These are phyloP conservation scores for Aradophagus sp. DNA, from an alignment of 1,140 invertebrate species.

Conservation along the genomic window DNA sequence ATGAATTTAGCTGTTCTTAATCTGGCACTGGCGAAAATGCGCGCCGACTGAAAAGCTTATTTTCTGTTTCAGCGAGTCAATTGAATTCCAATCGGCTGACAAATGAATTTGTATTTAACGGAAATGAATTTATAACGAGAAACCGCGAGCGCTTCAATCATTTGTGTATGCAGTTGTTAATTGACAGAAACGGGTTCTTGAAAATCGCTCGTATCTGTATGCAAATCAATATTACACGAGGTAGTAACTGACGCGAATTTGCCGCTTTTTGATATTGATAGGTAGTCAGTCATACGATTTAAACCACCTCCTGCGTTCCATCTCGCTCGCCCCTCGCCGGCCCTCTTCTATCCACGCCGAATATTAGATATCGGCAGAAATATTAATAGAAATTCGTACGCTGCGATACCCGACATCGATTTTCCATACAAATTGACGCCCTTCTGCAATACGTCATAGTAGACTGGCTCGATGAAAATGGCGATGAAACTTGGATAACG, in stretches of 20 bases:
- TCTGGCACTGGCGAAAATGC: no score
- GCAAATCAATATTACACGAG: conserved; percentile 46
- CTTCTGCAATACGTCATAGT: conserved; percentile 35
- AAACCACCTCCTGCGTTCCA: conserved; percentile 7
- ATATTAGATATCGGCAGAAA: conserved; percentile 50
- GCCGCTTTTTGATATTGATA: conserved; percentile 50
- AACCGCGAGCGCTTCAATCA: conserved; percentile 30
- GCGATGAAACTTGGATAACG: conserved; percentile 9
- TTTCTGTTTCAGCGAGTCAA: conserved; percentile 7
- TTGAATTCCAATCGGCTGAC: conserved; percentile 13
- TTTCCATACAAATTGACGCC: conserved; percentile 48
- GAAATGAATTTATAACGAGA: conserved; percentile 46
- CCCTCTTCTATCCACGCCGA: conserved; percentile 13
- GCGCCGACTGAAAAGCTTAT: no score
- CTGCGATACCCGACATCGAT: conserved; percentile 42
- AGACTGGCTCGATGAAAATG: conserved; percentile 15
- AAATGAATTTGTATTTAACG: conserved; percentile 42
- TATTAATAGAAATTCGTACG: conserved; percentile 52
- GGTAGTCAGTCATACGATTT: conserved; percentile 29
- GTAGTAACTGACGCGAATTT: conserved; percentile 49
- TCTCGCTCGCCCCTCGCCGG: neutral
- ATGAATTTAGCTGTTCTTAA: no score
- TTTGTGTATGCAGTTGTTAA: conserved; percentile 44
- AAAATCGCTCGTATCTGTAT: conserved; percentile 40
- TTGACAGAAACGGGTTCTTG: conserved; percentile 49